A percentile compares a stretch with the other conserved stretches of the same genome.
These are phyloP conservation scores for Rugalucina vietnamica DNA, from an alignment of 2,888 invertebrate genomes.

Conservation along the genomic window DNA sequence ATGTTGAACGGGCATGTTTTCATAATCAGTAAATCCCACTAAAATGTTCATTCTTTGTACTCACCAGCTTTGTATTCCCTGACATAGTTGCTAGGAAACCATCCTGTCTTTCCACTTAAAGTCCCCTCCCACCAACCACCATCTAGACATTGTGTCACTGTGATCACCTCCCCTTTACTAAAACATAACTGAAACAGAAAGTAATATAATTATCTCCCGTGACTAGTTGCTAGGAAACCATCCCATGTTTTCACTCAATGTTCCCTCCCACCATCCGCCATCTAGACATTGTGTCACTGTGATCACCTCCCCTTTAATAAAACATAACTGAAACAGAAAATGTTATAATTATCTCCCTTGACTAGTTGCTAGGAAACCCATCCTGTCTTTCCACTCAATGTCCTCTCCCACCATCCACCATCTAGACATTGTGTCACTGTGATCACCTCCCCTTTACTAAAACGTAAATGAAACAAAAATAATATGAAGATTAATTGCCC, in stretches of 20 bases:
- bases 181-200: slow-evolving; percentile 94
- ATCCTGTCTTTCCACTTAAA: slow-evolving; percentile 96
- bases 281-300: slow-evolving; percentile 98
- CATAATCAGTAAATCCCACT: too few species aligned
- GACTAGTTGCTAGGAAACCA: slow-evolving; percentile 99
- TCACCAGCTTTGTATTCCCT: slow-evolving; percentile 91
- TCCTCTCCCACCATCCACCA: slow-evolving; percentile 99
- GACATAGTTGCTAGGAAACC: slow-evolving; percentile 99
- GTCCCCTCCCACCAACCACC: slow-evolving; percentile 99
- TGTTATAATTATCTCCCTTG: too few species aligned
- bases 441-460: slow-evolving; percentile 97
- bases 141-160: slow-evolving; percentile 97
- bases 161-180: slow-evolving; percentile 97
- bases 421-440: slow-evolving; percentile 98
- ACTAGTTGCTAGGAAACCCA: slow-evolving; percentile 99
- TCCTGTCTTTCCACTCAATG: slow-evolving; percentile 96
- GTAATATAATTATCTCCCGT: too few species aligned
- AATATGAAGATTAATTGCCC: slow-evolving; percentile 95
- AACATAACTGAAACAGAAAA: slow-evolving; percentile 92
- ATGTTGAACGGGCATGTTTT: too few species aligned
- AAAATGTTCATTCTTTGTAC: too few species aligned
- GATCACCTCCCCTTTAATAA: slow-evolving; percentile 97
- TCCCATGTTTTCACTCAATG: slow-evolving; percentile 96
- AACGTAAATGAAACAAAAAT: slow-evolving; percentile 92
- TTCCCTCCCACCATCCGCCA: slow-evolving; percentile 99